phyloP scores from a whole-genome alignment of 2,888 invertebrate species.

The Megaustenia siamemsis region DNA sequence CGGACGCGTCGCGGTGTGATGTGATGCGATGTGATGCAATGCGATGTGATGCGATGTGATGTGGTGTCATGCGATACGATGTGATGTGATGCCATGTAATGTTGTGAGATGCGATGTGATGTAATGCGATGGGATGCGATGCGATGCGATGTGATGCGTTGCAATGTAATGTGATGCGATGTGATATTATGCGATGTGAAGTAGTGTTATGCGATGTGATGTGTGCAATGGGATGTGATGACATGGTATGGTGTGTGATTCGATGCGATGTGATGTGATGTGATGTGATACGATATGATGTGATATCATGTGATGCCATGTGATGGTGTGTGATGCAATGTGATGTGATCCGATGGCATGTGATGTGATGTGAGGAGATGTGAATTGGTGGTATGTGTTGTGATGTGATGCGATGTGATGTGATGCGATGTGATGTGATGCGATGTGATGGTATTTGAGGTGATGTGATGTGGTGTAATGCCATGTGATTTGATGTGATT shows the following conservation, averaged over 20 bases:
- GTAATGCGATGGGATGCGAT: neutral
- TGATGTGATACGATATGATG: too few species aligned
- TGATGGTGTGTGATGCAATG: too few species aligned
- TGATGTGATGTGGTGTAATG: neutral
- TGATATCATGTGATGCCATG: too few species aligned
- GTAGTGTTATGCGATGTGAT: constrained; percentile 12
- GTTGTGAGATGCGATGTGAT: neutral
- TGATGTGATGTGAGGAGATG: too few species aligned
- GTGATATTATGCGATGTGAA: constrained; percentile 9
- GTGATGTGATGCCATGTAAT: neutral
- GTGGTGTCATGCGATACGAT: neutral
- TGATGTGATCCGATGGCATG: too few species aligned
- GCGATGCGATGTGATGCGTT: constrained; percentile 5
- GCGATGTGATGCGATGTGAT: neutral
- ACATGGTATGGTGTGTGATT: neutral
- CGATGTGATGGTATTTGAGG: too few species aligned
- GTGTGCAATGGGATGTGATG: neutral
- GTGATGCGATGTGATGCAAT: neutral
- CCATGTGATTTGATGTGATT: neutral
- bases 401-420: too few species aligned
- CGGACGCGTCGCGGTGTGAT: neutral
- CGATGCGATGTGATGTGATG: too few species aligned
- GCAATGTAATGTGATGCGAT: constrained; percentile 5
- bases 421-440: too few species aligned
- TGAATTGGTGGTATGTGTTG: too few species aligned